Evolutionary conservation across 2,113 vertebrate species (phyloP).

Genomic region (Pomatostomus ruficeps): DNA sequence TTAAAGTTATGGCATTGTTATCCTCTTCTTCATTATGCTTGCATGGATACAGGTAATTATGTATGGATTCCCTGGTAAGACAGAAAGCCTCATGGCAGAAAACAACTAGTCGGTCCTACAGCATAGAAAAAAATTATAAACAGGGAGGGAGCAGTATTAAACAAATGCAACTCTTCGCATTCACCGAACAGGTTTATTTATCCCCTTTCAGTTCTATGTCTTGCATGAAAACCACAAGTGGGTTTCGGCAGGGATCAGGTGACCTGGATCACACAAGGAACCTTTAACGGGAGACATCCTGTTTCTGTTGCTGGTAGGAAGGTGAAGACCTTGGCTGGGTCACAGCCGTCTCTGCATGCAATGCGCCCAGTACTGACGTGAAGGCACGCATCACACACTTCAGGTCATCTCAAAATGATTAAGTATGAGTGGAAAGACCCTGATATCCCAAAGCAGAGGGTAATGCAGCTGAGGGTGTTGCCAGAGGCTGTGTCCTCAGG

Average conservation of each 20-base stretch:
- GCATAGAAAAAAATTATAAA: background rate
- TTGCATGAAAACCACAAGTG: background rate
- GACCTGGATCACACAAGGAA: background rate
- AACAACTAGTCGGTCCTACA: background rate
- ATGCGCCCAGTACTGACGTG: accelerated
- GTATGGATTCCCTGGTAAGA: background rate
- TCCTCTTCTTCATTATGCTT: constrained; percentile 9
- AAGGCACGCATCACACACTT: background rate
- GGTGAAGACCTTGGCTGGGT: background rate
- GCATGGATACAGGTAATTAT: constrained; percentile 34
- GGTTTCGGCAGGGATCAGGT: background rate
- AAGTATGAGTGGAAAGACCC: background rate
- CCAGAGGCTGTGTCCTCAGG: background rate
- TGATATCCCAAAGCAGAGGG: background rate
- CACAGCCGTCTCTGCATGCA: accelerated
- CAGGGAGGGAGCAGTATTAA: accelerated
- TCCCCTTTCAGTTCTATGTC: background rate
- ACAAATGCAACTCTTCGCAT: background rate
- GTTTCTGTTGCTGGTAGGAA: background rate
- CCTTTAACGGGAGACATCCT: background rate
- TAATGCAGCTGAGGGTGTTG: accelerated
- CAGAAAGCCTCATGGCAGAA: background rate
- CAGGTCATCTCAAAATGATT: background rate
- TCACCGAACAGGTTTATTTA: background rate
- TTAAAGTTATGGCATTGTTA: constrained; percentile 35